A percentile compares a stretch with the other conserved stretches of the same genome.
Evolutionary conservation across 2,888 invertebrate genomes (phyloP).

Genomic region (Drymonia ruficornis): DNA sequence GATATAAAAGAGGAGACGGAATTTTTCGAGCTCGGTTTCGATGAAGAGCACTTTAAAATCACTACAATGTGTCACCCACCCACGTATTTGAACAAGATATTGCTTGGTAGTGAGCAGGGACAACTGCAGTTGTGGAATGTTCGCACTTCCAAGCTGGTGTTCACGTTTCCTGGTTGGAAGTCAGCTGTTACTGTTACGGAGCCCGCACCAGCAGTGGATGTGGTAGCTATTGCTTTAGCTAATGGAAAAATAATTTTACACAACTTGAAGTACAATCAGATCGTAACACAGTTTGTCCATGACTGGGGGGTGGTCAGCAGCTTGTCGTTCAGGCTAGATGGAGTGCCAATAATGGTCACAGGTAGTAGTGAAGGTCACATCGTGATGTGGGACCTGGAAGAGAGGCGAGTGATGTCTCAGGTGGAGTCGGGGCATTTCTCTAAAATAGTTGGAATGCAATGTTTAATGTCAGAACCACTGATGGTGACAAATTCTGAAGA

Average conservation of each 20-base stretch:
- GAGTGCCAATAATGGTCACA: constrained; percentile 93
- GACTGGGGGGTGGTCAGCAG: constrained; percentile 96
- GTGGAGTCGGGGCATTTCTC: constrained; percentile 91
- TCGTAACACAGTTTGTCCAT: constrained; percentile 93
- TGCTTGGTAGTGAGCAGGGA: constrained; percentile 95
- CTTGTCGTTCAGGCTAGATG: constrained; percentile 95
- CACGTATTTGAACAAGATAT: constrained; percentile 97
- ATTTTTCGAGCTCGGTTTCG: constrained; percentile 88
- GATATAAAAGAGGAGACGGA: constrained; percentile 90
- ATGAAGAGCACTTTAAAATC: constrained; percentile 89
- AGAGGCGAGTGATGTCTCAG: constrained; percentile 91
- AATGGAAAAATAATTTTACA: constrained; percentile 94
- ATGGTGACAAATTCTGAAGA: constrained; percentile 97
- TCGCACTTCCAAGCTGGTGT: constrained; percentile 89
- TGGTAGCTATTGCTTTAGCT: constrained; percentile 93
- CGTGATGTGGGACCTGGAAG: constrained; percentile 97
- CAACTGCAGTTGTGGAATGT: constrained; percentile 96
- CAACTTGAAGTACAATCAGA: constrained; percentile 94
- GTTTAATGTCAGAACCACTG: constrained; percentile 94
- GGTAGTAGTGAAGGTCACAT: constrained; percentile 93
- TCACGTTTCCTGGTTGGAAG: constrained; percentile 91
- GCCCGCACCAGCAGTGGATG: constrained; percentile 96
- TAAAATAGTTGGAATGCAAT: constrained; percentile 91
- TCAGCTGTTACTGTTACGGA: constrained; percentile 89
- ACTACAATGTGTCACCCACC: constrained; percentile 95